These are phyloP conservation scores for Uropetala carovei DNA, from an alignment of 2,888 invertebrate genomes.

Conservation along the genomic window DNA sequence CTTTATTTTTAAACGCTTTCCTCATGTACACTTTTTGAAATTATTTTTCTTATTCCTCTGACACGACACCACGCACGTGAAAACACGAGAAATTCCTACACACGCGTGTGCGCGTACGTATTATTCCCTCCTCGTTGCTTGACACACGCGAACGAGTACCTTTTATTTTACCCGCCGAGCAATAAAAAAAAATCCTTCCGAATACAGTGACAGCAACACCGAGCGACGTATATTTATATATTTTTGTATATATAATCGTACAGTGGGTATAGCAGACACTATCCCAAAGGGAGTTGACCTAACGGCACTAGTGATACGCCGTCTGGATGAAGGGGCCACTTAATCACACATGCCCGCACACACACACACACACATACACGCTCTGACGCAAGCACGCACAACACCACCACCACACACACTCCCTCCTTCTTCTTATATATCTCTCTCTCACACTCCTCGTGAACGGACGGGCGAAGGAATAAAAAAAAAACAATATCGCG, in stretches of 20 bases:
- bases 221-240: no score
- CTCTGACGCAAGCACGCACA: neutral
- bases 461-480: neutral
- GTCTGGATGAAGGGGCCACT: neutral
- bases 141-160: neutral
- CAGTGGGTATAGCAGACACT: neutral
- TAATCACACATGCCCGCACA: constrained; percentile 2
- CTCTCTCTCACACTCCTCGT: neutral
- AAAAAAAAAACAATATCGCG: neutral
- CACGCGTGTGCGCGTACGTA: neutral
- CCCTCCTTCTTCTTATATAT: neutral
- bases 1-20: neutral
- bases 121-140: no score
- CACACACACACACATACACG: constrained; percentile 9
- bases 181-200: no score
- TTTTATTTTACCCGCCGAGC: neutral
- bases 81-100: neutral
- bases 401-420: neutral
- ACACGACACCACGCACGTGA: neutral
- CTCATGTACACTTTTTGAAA: neutral
- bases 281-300: neutral
- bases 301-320: neutral
- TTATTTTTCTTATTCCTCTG: neutral
- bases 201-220: no score
- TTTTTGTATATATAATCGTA: neutral